Evolutionary conservation across 2,113 vertebrate species (phyloP), one percentile per base, ranked within the genome.

Genomic region (Scophthalmus maximus): DNA sequence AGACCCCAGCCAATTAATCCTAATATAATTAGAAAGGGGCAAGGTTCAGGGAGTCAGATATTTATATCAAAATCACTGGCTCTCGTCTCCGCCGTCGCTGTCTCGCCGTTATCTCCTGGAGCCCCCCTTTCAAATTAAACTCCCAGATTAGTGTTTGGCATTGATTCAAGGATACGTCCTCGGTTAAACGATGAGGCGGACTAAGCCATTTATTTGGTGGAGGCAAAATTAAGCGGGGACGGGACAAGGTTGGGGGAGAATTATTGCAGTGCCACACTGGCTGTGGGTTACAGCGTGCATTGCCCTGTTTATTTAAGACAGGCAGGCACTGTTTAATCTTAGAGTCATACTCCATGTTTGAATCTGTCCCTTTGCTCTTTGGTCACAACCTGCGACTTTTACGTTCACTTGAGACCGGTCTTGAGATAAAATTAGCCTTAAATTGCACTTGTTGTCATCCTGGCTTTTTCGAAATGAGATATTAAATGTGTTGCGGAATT

Each of bases 1-100:
- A 60, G 74, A 89, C 87, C 80, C 87, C 77, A 84, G 87, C 68
- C 88, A 92, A 93, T 93, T 93, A 92, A 91, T 94, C 82, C 76
- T 87, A 87, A 92, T 90, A 91, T 91, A 92, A 93, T 93, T 93
- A 91, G 84, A 91, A 91, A 87, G 74, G 38, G 47, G 61, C 44
- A 73, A 85, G 63, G 78, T 86, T 83, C 82, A 76, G 82, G 79
- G 52, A 86, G 90, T 83, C 60, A 69, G 64, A 82, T 91, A 88
- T 92, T 92, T 86, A 84, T 88, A 83, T 81, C 59, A 63, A 84
- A 85, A 89, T 86, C 76, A 59, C 60, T 17, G 44, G 73, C 32
- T 79, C 68, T 67, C 62, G 55, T 68, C 70, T 51, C 44, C 2
- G 17, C 68, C 69, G 46, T 62, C 20, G 1, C 67, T 40, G 68